phyloP scores from a whole-genome alignment of 2,113 vertebrate genomes.

The Glareola pratincola region DNA sequence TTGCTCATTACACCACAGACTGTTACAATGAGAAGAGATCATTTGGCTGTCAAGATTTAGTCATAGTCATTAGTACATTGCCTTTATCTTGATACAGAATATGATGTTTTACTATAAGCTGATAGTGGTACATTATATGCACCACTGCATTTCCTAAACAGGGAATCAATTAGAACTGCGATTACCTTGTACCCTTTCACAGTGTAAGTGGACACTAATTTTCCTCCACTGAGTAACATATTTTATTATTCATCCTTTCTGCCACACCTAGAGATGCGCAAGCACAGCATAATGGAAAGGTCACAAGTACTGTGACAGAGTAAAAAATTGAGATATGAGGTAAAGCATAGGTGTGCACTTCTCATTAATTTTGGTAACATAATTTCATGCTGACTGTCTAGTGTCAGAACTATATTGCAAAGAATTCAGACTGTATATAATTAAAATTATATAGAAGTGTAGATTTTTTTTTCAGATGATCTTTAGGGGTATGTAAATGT shows the following conservation, averaged over 20 bases:
- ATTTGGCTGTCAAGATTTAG: slow-evolving; percentile 15
- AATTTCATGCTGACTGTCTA: background rate
- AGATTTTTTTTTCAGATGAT: background rate
- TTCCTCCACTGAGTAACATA: background rate
- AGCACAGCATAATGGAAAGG: background rate
- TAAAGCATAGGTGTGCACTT: background rate
- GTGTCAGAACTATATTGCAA: background rate
- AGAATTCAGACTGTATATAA: background rate
- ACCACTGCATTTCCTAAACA: background rate
- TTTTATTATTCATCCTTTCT: background rate
- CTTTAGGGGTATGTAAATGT: background rate
- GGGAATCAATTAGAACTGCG: background rate
- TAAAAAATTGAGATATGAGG: background rate
- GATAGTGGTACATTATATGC: background rate
- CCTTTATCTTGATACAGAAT: slow-evolving; percentile 23
- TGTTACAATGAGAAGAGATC: slow-evolving; percentile 7
- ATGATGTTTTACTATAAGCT: background rate
- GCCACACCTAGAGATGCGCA: background rate
- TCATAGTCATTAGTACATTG: background rate
- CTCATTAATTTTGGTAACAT: background rate
- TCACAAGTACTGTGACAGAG: background rate
- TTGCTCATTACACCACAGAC: background rate
- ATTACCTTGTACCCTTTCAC: background rate
- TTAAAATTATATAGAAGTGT: background rate
- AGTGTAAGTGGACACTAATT: background rate